Evolutionary conservation across 2,888 invertebrate genomes (phyloP).

Genomic region (Pseudolycoriella hygida): DNA sequence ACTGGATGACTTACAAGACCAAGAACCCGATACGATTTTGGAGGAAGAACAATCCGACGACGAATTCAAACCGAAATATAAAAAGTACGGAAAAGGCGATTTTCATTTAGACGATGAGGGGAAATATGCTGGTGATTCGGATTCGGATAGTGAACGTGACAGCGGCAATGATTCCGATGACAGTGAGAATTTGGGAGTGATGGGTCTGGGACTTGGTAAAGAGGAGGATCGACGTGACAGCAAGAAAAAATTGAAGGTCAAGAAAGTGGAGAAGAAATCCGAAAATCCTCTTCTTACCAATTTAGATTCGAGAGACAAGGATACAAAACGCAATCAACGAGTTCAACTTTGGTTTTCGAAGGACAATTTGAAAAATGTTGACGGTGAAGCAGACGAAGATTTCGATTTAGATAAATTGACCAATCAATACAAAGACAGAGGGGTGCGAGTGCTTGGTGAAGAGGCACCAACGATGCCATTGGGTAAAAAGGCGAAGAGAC

Average conservation of each 20-base stretch:
- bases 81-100: slow-evolving; percentile 43
- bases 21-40: slow-evolving; percentile 37
- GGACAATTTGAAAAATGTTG: slow-evolving; percentile 61
- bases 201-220: slow-evolving; percentile 16
- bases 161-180: slow-evolving; percentile 24
- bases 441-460: slow-evolving; percentile 29
- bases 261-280: slow-evolving; percentile 15
- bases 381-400: slow-evolving; percentile 62
- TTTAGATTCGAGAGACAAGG: slow-evolving; percentile 56
- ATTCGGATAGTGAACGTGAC: slow-evolving; percentile 37
- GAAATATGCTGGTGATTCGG: slow-evolving; percentile 33
- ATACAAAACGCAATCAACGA: slow-evolving; percentile 53
- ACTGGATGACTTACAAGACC: slow-evolving; percentile 32
- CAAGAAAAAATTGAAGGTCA: slow-evolving; percentile 20
- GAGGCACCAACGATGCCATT: slow-evolving; percentile 9
- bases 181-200: slow-evolving; percentile 15
- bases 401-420: slow-evolving; percentile 69
- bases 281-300: slow-evolving; percentile 55
- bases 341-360: slow-evolving; percentile 80
- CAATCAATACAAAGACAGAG: slow-evolving; percentile 52
- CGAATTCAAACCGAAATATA: slow-evolving; percentile 31
- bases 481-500: slow-evolving; percentile 25
- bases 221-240: slow-evolving; percentile 17
- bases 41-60: slow-evolving; percentile 15
- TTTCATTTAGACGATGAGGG: slow-evolving; percentile 53